phyloP scores from a whole-genome alignment of 2,797 vertebrate genomes.

The Sphaeramia orbicularis region DNA sequence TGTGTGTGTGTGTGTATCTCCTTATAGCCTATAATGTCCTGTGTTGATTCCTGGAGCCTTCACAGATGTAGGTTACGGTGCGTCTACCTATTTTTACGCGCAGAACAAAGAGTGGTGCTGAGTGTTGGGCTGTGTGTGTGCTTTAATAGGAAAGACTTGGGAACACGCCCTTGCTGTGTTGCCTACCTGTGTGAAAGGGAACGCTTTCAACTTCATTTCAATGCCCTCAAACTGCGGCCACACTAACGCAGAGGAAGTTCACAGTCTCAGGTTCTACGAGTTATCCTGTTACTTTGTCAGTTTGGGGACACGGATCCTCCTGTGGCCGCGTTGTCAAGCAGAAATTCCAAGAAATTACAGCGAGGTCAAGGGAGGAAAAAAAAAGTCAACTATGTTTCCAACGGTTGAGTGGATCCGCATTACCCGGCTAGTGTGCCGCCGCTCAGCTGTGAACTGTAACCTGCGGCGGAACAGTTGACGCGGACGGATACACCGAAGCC shows the following conservation, averaged over 20 bases:
- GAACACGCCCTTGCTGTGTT: slow-evolving; percentile 72
- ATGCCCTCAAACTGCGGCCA: slow-evolving; percentile 57
- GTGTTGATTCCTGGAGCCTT: slow-evolving; percentile 26
- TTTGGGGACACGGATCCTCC: neutral
- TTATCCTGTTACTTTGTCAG: neutral
- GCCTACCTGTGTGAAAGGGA: slow-evolving; percentile 69
- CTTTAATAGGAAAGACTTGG: slow-evolving; percentile 29
- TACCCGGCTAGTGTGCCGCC: slow-evolving; percentile 50
- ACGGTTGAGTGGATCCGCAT: slow-evolving; percentile 54
- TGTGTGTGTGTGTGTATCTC: slow-evolving; percentile 48
- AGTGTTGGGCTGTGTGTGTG: slow-evolving; percentile 13
- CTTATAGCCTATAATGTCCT: slow-evolving; percentile 31
- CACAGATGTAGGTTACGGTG: slow-evolving; percentile 22
- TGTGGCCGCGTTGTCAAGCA: neutral
- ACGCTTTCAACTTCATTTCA: slow-evolving; percentile 66
- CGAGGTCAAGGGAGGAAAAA: neutral
- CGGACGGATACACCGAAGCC: slow-evolving; percentile 32
- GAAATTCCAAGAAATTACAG: slow-evolving; percentile 15
- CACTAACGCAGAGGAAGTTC: slow-evolving; percentile 16
- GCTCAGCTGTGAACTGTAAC: slow-evolving; percentile 58
- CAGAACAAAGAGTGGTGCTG: slow-evolving; percentile 12
- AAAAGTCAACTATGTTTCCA: slow-evolving; percentile 57
- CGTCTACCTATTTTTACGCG: neutral
- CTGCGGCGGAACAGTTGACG: slow-evolving; percentile 54
- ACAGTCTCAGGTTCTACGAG: neutral